A percentile compares a stretch with the other conserved stretches of the same genome.
These are phyloP conservation scores for Phoxinus phoxinus DNA, from an alignment of 2,113 vertebrate genomes.

Conservation along the genomic window DNA sequence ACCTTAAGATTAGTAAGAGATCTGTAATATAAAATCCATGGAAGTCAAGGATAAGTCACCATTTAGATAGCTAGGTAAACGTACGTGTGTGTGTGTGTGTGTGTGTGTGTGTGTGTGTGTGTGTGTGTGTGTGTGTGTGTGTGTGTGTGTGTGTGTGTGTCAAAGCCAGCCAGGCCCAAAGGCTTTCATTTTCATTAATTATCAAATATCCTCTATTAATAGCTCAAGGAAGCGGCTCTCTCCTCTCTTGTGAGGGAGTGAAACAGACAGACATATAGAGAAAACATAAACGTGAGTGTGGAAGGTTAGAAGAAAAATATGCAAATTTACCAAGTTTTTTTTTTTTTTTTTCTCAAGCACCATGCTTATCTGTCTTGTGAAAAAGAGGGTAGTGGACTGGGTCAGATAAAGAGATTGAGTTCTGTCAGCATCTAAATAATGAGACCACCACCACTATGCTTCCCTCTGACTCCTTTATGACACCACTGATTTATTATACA, in stretches of 20 bases:
- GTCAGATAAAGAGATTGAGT: conserved; percentile 48
- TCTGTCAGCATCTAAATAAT: conserved; percentile 38
- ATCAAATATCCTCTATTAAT: conserved; percentile 77
- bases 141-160: conserved; percentile 28
- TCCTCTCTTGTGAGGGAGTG: conserved; percentile 42
- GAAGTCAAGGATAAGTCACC: not conserved
- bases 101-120: conserved; percentile 27
- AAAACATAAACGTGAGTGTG: conserved; percentile 6
- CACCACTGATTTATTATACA: conserved; percentile 29
- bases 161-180: conserved; percentile 60
- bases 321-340: conserved; percentile 68
- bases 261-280: conserved; percentile 46
- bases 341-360: conserved; percentile 54
- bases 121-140: conserved; percentile 27
- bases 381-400: conserved; percentile 57
- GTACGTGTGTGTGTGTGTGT: no score
- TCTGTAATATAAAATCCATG: not conserved
- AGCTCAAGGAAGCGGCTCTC: conserved; percentile 67
- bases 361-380: conserved; percentile 61
- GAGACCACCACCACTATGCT: conserved; percentile 5
- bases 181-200: conserved; percentile 75
- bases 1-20: not conserved
- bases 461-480: not conserved
- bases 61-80: conserved; percentile 19
- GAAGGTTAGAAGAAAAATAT: conserved; percentile 72